Percentiles rank a stretch among this genome's conserved stretches.
These are phyloP conservation scores for Neopipo cinnamomea DNA, from an alignment of 2,113 vertebrate species.

Conservation along the genomic window DNA sequence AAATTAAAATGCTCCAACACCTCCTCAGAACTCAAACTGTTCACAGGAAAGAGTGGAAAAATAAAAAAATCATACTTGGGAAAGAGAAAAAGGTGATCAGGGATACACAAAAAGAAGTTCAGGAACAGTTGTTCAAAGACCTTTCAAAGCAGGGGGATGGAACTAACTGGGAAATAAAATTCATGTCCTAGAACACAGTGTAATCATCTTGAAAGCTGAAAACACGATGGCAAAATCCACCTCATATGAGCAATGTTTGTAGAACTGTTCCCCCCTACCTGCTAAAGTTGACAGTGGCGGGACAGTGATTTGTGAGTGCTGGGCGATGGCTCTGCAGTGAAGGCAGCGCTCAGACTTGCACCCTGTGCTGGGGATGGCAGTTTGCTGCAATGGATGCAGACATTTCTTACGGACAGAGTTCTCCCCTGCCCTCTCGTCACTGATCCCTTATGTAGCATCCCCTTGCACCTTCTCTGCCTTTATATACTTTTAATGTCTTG, in stretches of 20 bases:
- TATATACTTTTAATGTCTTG: not conserved
- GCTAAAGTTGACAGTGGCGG: not conserved
- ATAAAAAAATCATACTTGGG: not conserved
- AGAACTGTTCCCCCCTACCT: not conserved
- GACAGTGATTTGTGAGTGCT: not conserved
- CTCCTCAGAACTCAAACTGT: not conserved
- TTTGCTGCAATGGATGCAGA: not conserved
- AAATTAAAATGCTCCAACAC: conserved; percentile 1
- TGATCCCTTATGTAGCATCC: not conserved
- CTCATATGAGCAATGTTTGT: not conserved
- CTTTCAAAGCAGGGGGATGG: not conserved
- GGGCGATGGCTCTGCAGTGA: not conserved
- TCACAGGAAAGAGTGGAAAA: not conserved
- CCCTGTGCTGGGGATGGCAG: not conserved
- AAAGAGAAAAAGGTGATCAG: not conserved
- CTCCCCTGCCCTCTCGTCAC: not conserved
- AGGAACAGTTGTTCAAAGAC: not conserved
- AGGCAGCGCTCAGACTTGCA: not conserved
- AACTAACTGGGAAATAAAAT: not conserved
- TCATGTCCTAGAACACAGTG: not conserved
- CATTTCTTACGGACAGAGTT: not conserved
- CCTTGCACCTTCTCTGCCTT: not conserved
- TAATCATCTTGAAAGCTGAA: not conserved
- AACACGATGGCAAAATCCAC: not conserved
- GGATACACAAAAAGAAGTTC: not conserved